These are phyloP conservation scores for Enteromius viviparus DNA, from an alignment of 2,797 vertebrate species.

Conservation along the genomic window DNA sequence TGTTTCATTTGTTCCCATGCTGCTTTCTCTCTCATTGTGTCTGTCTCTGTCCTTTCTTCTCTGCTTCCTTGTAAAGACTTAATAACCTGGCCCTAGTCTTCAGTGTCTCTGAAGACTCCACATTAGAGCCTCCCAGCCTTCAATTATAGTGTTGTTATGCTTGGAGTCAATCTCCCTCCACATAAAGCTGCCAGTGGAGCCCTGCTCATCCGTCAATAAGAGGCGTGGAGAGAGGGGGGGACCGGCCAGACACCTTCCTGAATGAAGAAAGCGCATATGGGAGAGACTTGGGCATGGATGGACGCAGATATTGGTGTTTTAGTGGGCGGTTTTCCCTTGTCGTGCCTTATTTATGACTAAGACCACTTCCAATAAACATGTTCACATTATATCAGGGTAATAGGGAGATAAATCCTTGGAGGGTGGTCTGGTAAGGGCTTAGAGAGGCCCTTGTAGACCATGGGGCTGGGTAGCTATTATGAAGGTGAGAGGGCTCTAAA, in stretches of 20 bases:
- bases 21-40: slow-evolving; percentile 14
- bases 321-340: slow-evolving; percentile 56
- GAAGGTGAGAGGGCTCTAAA: slow-evolving; percentile 18
- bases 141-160: slow-evolving; percentile 75
- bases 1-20: neutral
- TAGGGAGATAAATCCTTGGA: slow-evolving; percentile 79
- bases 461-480: slow-evolving; percentile 4
- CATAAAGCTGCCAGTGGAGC: slow-evolving; percentile 72
- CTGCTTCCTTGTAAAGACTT: slow-evolving; percentile 48
- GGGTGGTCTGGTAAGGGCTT: slow-evolving; percentile 70
- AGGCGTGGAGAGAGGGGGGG: slow-evolving; percentile 20
- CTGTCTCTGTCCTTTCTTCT: slow-evolving; percentile 9
- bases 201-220: slow-evolving; percentile 47
- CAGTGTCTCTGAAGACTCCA: slow-evolving; percentile 50
- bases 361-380: slow-evolving; percentile 74
- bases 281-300: neutral
- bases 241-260: slow-evolving; percentile 3
- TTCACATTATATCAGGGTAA: slow-evolving; percentile 81
- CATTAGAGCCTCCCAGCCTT: slow-evolving; percentile 65
- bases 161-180: slow-evolving; percentile 73
- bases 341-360: slow-evolving; percentile 74
- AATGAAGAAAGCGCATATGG: neutral
- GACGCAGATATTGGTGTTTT: slow-evolving; percentile 28
- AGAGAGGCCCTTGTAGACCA: slow-evolving; percentile 62
- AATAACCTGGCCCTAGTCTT: slow-evolving; percentile 56